These are phyloP conservation scores for Propithecus perrieri DNA, from an alignment of 2,797 vertebrate species.

Conservation along the genomic window DNA sequence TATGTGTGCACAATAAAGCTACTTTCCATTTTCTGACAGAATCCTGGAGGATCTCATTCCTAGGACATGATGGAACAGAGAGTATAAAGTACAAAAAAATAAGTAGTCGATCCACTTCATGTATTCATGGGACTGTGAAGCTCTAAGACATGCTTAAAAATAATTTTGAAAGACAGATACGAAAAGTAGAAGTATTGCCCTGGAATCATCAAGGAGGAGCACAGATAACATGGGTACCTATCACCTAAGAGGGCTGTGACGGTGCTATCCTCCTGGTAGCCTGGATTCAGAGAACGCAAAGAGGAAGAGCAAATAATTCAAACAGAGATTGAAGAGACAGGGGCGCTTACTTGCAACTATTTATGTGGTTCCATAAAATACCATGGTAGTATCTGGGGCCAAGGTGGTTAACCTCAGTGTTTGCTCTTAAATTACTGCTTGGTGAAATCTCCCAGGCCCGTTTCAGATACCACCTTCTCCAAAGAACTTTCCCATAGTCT, in stretches of 20 bases:
- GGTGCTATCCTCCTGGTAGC: background rate
- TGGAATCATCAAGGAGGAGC: background rate
- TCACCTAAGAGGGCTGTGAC: too few species aligned
- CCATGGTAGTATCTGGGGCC: rapidly evolving
- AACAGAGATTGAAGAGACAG: rapidly evolving
- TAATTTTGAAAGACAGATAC: background rate
- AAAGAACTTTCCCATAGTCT: background rate
- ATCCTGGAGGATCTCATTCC: background rate
- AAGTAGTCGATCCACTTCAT: background rate
- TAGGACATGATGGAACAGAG: background rate
- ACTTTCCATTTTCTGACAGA: background rate
- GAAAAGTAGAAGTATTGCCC: background rate
- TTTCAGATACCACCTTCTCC: background rate
- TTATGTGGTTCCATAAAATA: background rate
- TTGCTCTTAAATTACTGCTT: background rate
- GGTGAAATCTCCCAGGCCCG: background rate
- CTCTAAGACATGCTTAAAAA: background rate
- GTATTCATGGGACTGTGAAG: background rate
- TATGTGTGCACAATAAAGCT: background rate
- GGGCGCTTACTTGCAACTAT: rapidly evolving
- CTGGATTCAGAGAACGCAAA: background rate
- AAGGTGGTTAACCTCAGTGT: background rate
- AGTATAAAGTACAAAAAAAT: background rate
- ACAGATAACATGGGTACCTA: too few species aligned
- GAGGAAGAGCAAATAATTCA: background rate